Percentiles rank a stretch among this genome's conserved stretches.
Evolutionary conservation across 2,113 vertebrate species (phyloP).

Genomic region (Tetraodon nigroviridis): DNA sequence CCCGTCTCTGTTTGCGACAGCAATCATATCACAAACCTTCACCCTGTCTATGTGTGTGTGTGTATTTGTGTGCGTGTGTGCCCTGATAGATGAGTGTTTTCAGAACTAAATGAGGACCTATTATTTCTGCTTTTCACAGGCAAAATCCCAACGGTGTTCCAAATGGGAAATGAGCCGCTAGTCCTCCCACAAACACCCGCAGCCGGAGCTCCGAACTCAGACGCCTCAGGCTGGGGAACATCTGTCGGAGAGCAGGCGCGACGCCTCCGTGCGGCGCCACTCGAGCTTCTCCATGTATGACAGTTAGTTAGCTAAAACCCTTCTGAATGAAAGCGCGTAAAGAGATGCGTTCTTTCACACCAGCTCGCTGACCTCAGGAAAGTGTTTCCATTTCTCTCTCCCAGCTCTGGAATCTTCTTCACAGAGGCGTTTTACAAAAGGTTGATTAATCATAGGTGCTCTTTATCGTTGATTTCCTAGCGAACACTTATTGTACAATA

Average conservation of each 20-base stretch:
- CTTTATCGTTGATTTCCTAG: no score
- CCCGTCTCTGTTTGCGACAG: not conserved
- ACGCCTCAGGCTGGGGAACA: constrained; percentile 59
- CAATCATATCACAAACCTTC: constrained; percentile 48
- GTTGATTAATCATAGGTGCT: no score
- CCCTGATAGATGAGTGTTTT: constrained; percentile 50
- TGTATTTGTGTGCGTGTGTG: constrained; percentile 12
- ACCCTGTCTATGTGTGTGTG: constrained; percentile 10
- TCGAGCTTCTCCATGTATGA: constrained; percentile 37
- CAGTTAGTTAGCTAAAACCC: constrained; percentile 29
- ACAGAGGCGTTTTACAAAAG: no score
- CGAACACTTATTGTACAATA: no score
- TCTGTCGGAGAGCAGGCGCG: constrained; percentile 57
- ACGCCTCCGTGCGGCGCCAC: constrained; percentile 54
- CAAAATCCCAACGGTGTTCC: constrained; percentile 54
- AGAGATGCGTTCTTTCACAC: constrained; percentile 42
- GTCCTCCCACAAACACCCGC: constrained; percentile 14
- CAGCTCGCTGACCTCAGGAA: constrained; percentile 52
- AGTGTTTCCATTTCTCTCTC: no score
- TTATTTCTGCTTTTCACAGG: constrained; percentile 57
- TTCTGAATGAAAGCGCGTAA: constrained; percentile 26
- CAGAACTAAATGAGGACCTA: constrained; percentile 56
- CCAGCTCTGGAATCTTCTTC: no score
- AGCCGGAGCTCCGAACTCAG: constrained; percentile 10
- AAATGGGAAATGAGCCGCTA: constrained; percentile 43